A percentile compares a stretch with the other conserved stretches of the same genome.
Conservation (phyloP, 2,113 vertebrate genomes). For the Hippocampus comes region DNA sequence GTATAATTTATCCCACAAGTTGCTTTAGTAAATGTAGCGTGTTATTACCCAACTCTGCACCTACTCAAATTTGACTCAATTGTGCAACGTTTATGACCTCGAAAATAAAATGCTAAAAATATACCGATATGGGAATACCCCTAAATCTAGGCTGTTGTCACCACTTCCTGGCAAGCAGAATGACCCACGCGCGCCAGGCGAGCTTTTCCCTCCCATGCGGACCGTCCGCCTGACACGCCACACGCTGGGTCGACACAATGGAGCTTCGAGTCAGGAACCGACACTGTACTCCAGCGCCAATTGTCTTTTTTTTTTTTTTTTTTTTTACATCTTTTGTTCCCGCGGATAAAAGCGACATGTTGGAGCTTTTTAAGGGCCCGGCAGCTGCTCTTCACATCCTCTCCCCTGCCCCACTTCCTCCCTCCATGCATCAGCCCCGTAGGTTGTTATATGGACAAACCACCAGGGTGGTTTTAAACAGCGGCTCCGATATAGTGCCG, state of each 20-base stretch:
- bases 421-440: slow-evolving; percentile 50
- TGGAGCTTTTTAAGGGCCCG: slow-evolving; percentile 60
- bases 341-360: slow-evolving; percentile 74
- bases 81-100: neutral
- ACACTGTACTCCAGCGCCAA: slow-evolving; percentile 66
- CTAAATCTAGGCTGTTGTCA: slow-evolving; percentile 10
- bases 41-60: neutral
- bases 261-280: slow-evolving; percentile 57
- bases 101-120: neutral
- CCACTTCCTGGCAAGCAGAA: slow-evolving; percentile 13
- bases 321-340: slow-evolving; percentile 73
- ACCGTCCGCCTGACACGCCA: slow-evolving; percentile 58
- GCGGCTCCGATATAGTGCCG: neutral
- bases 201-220: slow-evolving; percentile 24
- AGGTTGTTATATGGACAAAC: slow-evolving; percentile 83
- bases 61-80: neutral
- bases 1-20: no score
- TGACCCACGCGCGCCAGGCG: slow-evolving; percentile 41
- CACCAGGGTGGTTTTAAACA: slow-evolving; percentile 68
- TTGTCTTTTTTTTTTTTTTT: slow-evolving; percentile 69
- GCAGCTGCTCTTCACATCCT: slow-evolving; percentile 70
- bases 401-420: slow-evolving; percentile 45
- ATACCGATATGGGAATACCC: neutral
- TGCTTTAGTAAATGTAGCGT: no score
- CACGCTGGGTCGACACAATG: slow-evolving; percentile 67